Percentiles rank a stretch among this genome's conserved stretches.
Evolutionary conservation across 2,888 invertebrate species (phyloP).

Genomic region (Drosophila monieri): DNA sequence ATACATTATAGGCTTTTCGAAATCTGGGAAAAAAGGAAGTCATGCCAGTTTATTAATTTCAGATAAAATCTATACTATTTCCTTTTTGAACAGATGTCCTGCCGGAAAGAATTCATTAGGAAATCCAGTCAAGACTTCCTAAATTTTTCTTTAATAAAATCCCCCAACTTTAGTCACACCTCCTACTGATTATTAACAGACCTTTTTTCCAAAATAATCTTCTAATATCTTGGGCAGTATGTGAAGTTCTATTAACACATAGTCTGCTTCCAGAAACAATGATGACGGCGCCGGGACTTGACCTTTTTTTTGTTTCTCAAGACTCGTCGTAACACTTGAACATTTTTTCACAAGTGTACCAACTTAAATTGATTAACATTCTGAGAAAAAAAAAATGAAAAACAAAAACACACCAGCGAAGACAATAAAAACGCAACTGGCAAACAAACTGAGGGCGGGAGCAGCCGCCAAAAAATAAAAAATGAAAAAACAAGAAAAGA

Average conservation of each 20-base stretch:
- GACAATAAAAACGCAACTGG: slow-evolving; percentile 20
- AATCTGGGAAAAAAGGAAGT: neutral
- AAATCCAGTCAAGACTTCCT: neutral
- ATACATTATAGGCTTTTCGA: neutral
- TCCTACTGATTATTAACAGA: neutral
- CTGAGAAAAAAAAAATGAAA: slow-evolving; percentile 46
- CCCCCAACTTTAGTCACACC: neutral
- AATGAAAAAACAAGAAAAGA: slow-evolving; percentile 47
- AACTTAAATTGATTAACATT: slow-evolving; percentile 58
- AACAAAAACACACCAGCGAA: slow-evolving; percentile 45
- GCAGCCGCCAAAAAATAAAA: neutral
- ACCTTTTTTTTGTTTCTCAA: neutral
- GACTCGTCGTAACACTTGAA: neutral
- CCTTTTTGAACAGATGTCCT: neutral
- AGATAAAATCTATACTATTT: neutral
- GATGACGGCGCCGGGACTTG: neutral
- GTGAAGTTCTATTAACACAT: neutral
- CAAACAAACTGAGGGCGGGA: slow-evolving; percentile 1
- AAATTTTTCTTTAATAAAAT: neutral
- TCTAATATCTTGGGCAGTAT: neutral
- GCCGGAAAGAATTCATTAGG: neutral
- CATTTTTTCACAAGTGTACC: slow-evolving; percentile 47
- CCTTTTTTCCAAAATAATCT: neutral
- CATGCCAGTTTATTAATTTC: neutral
- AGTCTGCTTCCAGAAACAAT: neutral